Base-by-base conservation (phyloP, 2,797 vertebrate genomes). In the Paramormyrops hopkinsi region DNA sequence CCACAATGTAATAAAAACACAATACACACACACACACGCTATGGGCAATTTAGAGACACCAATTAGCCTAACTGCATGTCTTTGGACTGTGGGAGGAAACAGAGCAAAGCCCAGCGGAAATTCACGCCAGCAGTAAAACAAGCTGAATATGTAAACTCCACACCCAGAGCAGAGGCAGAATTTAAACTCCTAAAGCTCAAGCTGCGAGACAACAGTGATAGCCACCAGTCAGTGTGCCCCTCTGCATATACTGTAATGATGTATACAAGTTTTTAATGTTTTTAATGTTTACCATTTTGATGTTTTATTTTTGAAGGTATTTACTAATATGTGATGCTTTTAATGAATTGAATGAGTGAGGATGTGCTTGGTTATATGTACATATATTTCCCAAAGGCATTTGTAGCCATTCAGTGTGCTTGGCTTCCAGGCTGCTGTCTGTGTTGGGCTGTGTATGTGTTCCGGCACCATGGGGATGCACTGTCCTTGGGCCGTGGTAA, bases 371-470 rank as follows among this genome's bases (percentile, higher is more conserved):
- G 8, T 53, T 29, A 86, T n/a, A 14, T 73, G 41, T 50, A 48
- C 22, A 14, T 41, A 9, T 54, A 48, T 41, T 59, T 87, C 41
- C 54, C 53, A 59, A 14, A 86, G 59, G 9, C 25, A 17, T 50
- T 29, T 83, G 84, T 9, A 51, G 33, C 14, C 79, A 56, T 17
- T 85, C 37, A 53, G 41, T 25, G 11, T 3, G 0, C 6, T 3
- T 22, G 17, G 19, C 8, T 22, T 86, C 14, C 46, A 1, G 9
- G 9, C 46, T 25, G 82, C 62, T 88, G 90, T 69, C 92, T 51
- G 29, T 93, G 84, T 88, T 79, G 93, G 92, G 90, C 41, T 90
- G 91, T 87, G 92, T 94, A 94, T 92, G 93, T 94, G 94, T 93
- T 89, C 91, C 90, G 89, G 90, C 91, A 89, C 94, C 93, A 94